phyloP scores from a whole-genome alignment of 35 echinoderm and acorn worm species.

The Heliocidaris tuberculata region DNA sequence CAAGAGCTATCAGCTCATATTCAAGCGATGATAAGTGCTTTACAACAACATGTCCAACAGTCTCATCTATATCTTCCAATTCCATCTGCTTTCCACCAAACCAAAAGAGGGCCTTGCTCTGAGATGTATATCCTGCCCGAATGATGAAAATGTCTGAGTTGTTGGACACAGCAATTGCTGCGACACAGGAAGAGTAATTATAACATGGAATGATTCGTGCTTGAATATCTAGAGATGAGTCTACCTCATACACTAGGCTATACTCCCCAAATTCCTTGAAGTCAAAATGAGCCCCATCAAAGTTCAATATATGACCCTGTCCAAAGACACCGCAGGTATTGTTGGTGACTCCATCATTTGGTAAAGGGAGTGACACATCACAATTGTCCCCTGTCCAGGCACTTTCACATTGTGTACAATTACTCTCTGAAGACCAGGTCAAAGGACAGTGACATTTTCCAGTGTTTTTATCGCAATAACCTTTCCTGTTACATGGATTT shows the following conservation, averaged over 20 bases:
- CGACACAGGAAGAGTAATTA: conserved; percentile 68
- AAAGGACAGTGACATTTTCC: conserved; percentile 78
- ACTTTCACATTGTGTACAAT: conserved; percentile 71
- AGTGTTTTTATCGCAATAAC: conserved; percentile 65
- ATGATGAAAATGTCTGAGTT: conserved; percentile 51
- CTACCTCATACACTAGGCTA: conserved; percentile 24
- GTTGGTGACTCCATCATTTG: conserved; percentile 12
- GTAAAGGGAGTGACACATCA: conserved; percentile 29
- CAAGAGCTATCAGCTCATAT: conserved; percentile 50
- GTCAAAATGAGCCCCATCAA: conserved; percentile 80
- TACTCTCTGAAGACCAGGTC: conserved; percentile 72
- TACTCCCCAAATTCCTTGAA: conserved; percentile 92
- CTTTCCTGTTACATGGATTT: conserved; percentile 71
- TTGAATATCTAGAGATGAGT: conserved; percentile 55
- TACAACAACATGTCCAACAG: conserved; percentile 42
- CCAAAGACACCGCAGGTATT: conserved; percentile 74
- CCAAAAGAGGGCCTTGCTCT: conserved; percentile 63
- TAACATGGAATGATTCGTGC: conserved; percentile 77
- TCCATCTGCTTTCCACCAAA: conserved; percentile 43
- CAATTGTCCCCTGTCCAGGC: conserved; percentile 83
- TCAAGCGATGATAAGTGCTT: conserved; percentile 47
- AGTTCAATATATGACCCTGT: conserved; percentile 78
- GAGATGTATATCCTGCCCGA: conserved; percentile 66
- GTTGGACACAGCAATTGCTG: conserved; percentile 56
- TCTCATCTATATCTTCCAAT: conserved; percentile 29